phyloP scores from a whole-genome alignment of 2,888 invertebrate genomes.

The Bombylius discolor region DNA sequence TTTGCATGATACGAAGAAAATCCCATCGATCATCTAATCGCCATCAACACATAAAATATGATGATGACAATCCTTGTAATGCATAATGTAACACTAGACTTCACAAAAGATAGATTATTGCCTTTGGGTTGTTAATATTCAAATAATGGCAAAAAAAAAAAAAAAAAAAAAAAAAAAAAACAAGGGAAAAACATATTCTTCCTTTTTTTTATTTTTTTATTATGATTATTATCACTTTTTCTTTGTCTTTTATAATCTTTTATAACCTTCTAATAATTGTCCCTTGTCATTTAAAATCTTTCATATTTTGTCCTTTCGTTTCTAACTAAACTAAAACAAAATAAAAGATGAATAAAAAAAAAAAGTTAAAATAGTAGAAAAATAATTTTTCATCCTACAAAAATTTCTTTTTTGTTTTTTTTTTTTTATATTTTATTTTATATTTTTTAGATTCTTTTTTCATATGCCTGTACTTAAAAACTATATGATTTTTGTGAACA shows the following conservation, averaged over 20 bases:
- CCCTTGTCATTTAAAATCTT: not conserved
- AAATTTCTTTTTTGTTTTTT: too few relatives aligned
- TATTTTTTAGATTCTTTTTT: too few relatives aligned
- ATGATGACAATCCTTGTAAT: conserved; percentile 5
- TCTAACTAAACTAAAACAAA: too few relatives aligned
- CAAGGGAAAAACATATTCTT: not conserved
- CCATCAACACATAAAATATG: not conserved
- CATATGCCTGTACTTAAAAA: too few relatives aligned
- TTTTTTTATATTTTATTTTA: too few relatives aligned
- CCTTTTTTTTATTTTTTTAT: not conserved
- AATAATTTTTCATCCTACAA: too few relatives aligned
- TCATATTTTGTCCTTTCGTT: not conserved
- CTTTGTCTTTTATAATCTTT: not conserved
- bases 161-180: conserved; percentile 3
- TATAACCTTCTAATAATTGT: not conserved
- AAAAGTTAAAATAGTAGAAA: not conserved
- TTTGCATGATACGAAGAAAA: not conserved
- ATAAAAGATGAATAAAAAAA: not conserved
- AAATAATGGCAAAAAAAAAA: conserved; percentile 1
- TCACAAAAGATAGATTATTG: conserved; percentile 11
- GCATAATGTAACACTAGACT: conserved; percentile 4
- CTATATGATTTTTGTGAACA: too few relatives aligned
- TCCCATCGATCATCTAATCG: not conserved
- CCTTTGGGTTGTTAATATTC: conserved; percentile 10
- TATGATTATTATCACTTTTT: too few relatives aligned